Evolutionary conservation across 2,888 invertebrate genomes (phyloP).

Genomic region (Epicampocera succincta): DNA sequence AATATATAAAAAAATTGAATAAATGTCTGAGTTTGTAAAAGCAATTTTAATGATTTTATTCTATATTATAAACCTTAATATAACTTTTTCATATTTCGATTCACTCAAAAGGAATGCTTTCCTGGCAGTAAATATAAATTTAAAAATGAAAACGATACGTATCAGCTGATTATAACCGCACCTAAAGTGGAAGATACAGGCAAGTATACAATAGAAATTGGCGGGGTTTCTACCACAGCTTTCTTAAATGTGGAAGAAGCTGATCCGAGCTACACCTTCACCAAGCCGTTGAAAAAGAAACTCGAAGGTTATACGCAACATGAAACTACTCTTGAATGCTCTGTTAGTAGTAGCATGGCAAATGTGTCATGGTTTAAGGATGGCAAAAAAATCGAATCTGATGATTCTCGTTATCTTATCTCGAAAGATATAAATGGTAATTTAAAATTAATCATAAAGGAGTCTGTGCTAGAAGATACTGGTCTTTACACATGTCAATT

Average conservation of each 20-base stretch:
- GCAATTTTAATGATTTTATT: not conserved
- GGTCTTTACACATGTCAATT: slow-evolving; percentile 95
- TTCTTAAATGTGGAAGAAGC: slow-evolving; percentile 98
- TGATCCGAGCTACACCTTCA: slow-evolving; percentile 96
- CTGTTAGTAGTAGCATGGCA: slow-evolving; percentile 96
- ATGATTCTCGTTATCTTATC: slow-evolving; percentile 89
- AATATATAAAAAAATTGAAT: too few relatives aligned
- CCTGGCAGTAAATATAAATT: slow-evolving; percentile 98
- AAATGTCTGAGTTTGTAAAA: too few relatives aligned
- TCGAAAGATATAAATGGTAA: slow-evolving; percentile 96
- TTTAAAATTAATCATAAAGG: slow-evolving; percentile 93
- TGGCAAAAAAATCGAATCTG: slow-evolving; percentile 90
- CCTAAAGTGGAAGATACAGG: slow-evolving; percentile 98
- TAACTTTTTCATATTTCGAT: not conserved
- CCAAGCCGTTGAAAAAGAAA: slow-evolving; percentile 93
- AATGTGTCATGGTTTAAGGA: slow-evolving; percentile 96
- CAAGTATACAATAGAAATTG: slow-evolving; percentile 97
- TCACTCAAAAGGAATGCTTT: slow-evolving; percentile 90
- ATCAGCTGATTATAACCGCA: slow-evolving; percentile 92
- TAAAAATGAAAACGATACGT: slow-evolving; percentile 94
- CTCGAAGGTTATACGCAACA: slow-evolving; percentile 95
- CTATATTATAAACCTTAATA: not conserved
- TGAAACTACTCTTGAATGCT: slow-evolving; percentile 95
- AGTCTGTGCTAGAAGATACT: slow-evolving; percentile 90
- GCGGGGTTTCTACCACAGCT: slow-evolving; percentile 92